Evolutionary conservation across 2,113 vertebrate genomes (phyloP).

Genomic region (Myotis yumanensis): DNA sequence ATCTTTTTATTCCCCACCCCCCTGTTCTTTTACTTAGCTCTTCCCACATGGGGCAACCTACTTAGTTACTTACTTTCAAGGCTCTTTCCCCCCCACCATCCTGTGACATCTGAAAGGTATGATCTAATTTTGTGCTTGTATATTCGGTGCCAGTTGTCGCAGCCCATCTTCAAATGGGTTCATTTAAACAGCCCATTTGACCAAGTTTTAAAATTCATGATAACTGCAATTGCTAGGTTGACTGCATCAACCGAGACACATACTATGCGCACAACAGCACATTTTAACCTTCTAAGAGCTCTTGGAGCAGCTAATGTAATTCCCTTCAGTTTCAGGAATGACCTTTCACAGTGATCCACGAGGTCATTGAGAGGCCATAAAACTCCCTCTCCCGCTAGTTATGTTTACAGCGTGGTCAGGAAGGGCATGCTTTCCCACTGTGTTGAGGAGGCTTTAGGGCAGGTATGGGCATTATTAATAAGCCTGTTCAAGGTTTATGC

Average conservation of each 20-base stretch:
- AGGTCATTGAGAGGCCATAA: neutral
- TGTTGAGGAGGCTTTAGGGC: neutral
- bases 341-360: neutral
- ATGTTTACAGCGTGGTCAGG: neutral
- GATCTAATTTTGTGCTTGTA: conserved; percentile 1
- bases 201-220: neutral
- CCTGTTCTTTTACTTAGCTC: neutral
- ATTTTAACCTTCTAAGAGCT: conserved; percentile 14
- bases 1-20: neutral
- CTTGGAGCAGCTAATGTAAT: conserved; percentile 31
- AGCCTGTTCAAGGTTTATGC: conserved; percentile 31
- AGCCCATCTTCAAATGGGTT: neutral
- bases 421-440: neutral
- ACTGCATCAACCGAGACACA: neutral
- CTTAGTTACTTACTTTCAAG: neutral
- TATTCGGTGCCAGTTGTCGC: neutral
- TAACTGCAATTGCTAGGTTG: neutral
- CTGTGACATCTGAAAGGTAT: neutral
- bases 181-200: conserved; percentile 6
- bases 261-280: neutral
- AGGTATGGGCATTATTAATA: conserved; percentile 40
- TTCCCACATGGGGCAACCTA: neutral
- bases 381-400: neutral
- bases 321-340: neutral
- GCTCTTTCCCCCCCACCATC: neutral